Evolutionary conservation across 2,797 vertebrate genomes (phyloP).

Genomic region (Notolabrus celidotus): DNA sequence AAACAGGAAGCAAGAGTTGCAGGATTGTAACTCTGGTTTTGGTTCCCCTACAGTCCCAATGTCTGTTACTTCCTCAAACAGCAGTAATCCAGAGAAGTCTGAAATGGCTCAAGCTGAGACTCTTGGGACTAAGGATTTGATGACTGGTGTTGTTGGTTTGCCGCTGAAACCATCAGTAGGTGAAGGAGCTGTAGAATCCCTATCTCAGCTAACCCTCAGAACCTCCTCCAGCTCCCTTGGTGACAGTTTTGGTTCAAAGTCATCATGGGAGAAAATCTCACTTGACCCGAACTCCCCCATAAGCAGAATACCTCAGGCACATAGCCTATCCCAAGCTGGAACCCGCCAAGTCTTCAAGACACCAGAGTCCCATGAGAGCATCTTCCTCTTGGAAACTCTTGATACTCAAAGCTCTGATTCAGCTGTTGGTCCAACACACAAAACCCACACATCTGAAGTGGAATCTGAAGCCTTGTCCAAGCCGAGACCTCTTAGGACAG

Average conservation of each 20-base stretch:
- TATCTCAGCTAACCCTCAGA: constrained; percentile 51
- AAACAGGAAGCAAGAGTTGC: constrained; percentile 28
- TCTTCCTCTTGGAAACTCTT: constrained; percentile 51
- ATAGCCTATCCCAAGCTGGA: constrained; percentile 37
- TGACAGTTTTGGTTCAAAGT: constrained; percentile 76
- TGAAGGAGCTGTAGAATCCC: constrained; percentile 21
- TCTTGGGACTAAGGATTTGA: constrained; percentile 13
- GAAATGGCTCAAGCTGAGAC: constrained; percentile 65
- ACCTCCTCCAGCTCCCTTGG: constrained; percentile 55
- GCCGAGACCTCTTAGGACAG: constrained; percentile 15
- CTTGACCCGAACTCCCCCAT: constrained; percentile 63
- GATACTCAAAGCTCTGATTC: constrained; percentile 37
- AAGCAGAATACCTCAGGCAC: constrained; percentile 38
- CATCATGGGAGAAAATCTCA: constrained; percentile 85
- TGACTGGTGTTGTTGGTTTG: background rate
- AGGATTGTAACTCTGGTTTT: background rate
- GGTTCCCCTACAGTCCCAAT: background rate
- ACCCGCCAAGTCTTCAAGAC: constrained; percentile 15
- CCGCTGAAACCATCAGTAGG: background rate
- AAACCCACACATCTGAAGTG: background rate
- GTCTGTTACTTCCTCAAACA: constrained; percentile 29
- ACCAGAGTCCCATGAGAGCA: constrained; percentile 47
- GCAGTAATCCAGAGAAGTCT: constrained; percentile 23
- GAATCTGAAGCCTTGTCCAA: background rate
- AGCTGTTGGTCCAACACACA: constrained; percentile 1